Base-by-base conservation (phyloP, 2,888 invertebrate genomes). In the Drosophila villosipedis region DNA sequence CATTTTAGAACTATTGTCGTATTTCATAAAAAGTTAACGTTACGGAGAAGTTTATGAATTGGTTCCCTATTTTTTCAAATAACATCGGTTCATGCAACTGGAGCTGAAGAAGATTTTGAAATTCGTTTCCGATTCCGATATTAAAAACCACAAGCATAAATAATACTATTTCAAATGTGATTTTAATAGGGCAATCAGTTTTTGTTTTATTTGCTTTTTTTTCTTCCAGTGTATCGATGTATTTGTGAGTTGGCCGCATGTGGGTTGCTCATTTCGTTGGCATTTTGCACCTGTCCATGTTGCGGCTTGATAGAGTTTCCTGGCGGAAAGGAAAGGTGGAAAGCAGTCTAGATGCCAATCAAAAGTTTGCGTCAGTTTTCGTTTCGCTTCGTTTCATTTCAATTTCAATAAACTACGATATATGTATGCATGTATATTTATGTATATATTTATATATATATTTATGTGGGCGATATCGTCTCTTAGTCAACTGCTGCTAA, bases 281-380 rank as follows among this genome's bases (percentile, higher is more conserved):
- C 62, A 47, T 68, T 74, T 74, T 67, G 53, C 83, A 86, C 89
- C 84, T 84, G 86, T 83, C 67, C 72, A 77, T 75, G 69, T 78
- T 84, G 87, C 74, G 84, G 66, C 28, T 52, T 60, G 69, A 37
- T 54, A 61, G 73, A 79, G 78, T 66, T 75, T 80, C 49, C 50
- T 54, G 54, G 57, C 47, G 52, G 50, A 66, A 52, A 52, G 3
- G 12, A 30, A 55, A 39, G 37, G 57, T 57, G n/a, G 4, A 28
- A 54, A 39, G 16, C n/a, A n/a, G 37, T 39, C 39, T 57, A 57
- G 57, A 57, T 90, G 90, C 86, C 90, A 85, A 85, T 85, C 90
- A 85, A 90, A 89, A 83, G 72, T 83, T 83, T 77, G 67, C 65
- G 47, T 58, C 64, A 43, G 54, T 16, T 68, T 50, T 35, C 25